phyloP scores from a whole-genome alignment of 2,113 vertebrate genomes.

The Sapajus apella region DNA sequence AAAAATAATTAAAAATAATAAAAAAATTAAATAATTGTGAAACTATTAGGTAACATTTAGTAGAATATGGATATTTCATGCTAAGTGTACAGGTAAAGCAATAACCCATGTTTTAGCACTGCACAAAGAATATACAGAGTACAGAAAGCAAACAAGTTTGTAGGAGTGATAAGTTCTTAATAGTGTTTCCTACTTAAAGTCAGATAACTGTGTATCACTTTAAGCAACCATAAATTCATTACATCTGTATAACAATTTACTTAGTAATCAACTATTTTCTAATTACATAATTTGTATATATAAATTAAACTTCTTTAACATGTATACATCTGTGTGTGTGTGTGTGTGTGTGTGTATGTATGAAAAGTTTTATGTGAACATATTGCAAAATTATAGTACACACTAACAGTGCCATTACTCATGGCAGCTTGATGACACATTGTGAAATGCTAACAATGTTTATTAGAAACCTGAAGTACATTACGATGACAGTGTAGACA shows the following conservation, averaged over 20 bases:
- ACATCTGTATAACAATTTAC: background rate
- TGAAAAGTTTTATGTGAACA: background rate
- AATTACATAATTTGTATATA: background rate
- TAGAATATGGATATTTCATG: background rate
- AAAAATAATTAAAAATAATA: no score
- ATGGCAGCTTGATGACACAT: background rate
- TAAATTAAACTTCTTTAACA: background rate
- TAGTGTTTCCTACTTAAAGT: background rate
- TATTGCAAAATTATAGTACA: background rate
- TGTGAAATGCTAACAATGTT: background rate
- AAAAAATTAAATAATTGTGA: no score
- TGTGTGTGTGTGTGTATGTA: background rate
- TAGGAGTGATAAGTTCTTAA: background rate
- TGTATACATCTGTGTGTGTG: background rate
- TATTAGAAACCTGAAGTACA: background rate
- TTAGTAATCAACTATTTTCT: background rate
- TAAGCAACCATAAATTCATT: background rate
- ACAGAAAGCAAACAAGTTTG: background rate
- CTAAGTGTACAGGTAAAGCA: background rate
- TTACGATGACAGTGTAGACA: background rate
- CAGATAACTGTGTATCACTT: background rate
- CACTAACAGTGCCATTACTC: background rate
- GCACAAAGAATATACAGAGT: background rate
- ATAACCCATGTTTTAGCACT: background rate
- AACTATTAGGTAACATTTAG: background rate